Evolutionary conservation across 2,888 invertebrate species (phyloP).

Genomic region (Boloria selene): DNA sequence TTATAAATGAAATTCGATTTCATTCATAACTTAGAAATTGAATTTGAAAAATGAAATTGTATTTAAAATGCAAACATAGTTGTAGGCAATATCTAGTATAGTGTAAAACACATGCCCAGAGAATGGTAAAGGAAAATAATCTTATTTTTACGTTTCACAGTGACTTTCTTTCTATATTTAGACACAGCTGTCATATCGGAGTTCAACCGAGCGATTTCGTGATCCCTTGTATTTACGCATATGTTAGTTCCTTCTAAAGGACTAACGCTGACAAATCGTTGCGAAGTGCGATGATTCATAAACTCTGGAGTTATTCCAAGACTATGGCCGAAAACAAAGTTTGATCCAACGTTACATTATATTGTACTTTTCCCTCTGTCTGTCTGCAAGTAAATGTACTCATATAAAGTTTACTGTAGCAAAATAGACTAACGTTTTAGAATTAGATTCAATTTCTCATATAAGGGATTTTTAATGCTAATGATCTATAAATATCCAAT

Average conservation of each 20-base stretch:
- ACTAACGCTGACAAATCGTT: slow-evolving; percentile 72
- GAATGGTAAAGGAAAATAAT: background rate
- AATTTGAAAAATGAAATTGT: too few species aligned
- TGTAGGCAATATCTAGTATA: too few species aligned
- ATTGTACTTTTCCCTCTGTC: slow-evolving; percentile 6
- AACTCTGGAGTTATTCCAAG: slow-evolving; percentile 63
- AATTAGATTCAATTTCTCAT: background rate
- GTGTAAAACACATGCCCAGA: background rate
- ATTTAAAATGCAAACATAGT: too few species aligned
- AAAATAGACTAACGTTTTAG: too few species aligned
- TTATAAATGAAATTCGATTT: too few species aligned
- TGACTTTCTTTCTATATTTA: slow-evolving; percentile 26
- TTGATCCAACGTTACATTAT: slow-evolving; percentile 28
- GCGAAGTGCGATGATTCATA: slow-evolving; percentile 71
- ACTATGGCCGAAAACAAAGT: slow-evolving; percentile 35
- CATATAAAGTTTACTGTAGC: too few species aligned
- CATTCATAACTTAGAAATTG: too few species aligned
- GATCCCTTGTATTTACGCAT: slow-evolving; percentile 31
- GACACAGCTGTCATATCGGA: slow-evolving; percentile 31
- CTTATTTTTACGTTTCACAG: slow-evolving; percentile 9
- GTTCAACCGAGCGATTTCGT: slow-evolving; percentile 21
- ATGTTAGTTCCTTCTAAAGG: slow-evolving; percentile 41
- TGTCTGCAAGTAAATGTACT: background rate
- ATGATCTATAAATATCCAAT: too few species aligned
- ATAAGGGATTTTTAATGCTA: background rate